phyloP scores from a whole-genome alignment of 2,888 invertebrate species.

The Anagyrus pseudococci region DNA sequence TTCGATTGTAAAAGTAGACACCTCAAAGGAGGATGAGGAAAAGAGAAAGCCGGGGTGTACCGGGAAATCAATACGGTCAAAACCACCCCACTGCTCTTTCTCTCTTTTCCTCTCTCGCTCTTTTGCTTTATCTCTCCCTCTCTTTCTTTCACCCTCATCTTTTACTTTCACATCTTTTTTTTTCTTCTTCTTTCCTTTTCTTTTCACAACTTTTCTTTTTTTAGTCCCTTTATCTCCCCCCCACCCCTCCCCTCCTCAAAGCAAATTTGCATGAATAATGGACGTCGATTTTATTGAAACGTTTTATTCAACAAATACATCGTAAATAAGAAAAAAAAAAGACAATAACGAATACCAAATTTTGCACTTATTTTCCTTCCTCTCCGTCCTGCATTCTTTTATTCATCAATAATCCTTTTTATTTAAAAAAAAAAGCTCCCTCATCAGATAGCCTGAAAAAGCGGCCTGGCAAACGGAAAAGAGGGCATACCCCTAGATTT shows the following conservation, averaged over 20 bases:
- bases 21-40: slow-evolving; percentile 7
- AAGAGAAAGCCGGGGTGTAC: slow-evolving; percentile 6
- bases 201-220: too few species aligned
- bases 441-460: neutral
- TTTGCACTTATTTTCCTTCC: too few species aligned
- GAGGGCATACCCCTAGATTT: neutral
- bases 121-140: slow-evolving; percentile 1
- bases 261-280: neutral
- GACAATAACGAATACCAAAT: too few species aligned
- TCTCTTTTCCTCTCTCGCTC: slow-evolving; percentile 7
- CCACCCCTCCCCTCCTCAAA: too few species aligned
- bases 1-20: neutral
- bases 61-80: slow-evolving; percentile 33
- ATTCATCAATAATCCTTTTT: too few species aligned
- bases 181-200: too few species aligned
- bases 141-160: neutral
- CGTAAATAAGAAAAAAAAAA: too few species aligned
- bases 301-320: too few species aligned
- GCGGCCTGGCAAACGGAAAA: slow-evolving; percentile 1
- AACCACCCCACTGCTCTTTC: slow-evolving; percentile 9
- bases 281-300: too few species aligned
- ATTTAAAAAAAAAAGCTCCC: neutral
- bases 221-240: too few species aligned
- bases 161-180: neutral
- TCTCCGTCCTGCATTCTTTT: too few species aligned